Evolutionary conservation across 2,797 vertebrate genomes (phyloP), one percentile per base, ranked within the genome.

Genomic region (Rhabdomys pumilio): DNA sequence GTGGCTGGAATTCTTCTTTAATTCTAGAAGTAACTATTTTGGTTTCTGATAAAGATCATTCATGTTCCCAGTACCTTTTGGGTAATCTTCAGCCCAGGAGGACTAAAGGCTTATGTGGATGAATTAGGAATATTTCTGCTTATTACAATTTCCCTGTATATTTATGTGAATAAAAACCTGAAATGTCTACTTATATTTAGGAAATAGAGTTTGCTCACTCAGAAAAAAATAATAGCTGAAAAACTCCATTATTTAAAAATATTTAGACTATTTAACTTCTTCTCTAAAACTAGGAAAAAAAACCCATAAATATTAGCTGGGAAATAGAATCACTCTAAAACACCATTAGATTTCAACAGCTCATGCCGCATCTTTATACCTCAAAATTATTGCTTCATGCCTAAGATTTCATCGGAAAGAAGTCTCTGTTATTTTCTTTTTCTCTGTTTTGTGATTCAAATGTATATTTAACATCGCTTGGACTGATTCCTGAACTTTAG

Each of bases 171-270:
- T 82, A 22, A 97, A 93, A 7, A 79, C 31, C 61, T 94, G 22
- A 97, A 86, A 91, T 77, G 22, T 24, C 20, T 82, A 92, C 86
- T 94, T 6, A 38, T 72, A 91, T 41, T 50, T 97, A 14, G 41
- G 10, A 86, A 89, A 95, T 75, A 90, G 22, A 92, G 10, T n/a
- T 82, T 22, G 38, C 19, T 95, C 65, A 89, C 59, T 93, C 57
- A 93, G 10, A 34, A 91, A 94, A 94, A 94, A 57, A n/a, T 61
- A 29, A 44, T 15, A 57, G 12, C 20, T 89, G 11, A 50, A 31
- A 47, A 88, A 14, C 3, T 75, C 38, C 47, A 83, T 76, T 89
- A 79, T 87, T 76, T 24, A 44, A n/a, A 17, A 88, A 4, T 87
- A 67, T 65, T 91, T 83, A 95, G 22, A 86, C 76, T 53, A 87